These are phyloP conservation scores for Oryzaephilus surinamensis DNA, from an alignment of 1,140 invertebrate species.

Conservation along the genomic window DNA sequence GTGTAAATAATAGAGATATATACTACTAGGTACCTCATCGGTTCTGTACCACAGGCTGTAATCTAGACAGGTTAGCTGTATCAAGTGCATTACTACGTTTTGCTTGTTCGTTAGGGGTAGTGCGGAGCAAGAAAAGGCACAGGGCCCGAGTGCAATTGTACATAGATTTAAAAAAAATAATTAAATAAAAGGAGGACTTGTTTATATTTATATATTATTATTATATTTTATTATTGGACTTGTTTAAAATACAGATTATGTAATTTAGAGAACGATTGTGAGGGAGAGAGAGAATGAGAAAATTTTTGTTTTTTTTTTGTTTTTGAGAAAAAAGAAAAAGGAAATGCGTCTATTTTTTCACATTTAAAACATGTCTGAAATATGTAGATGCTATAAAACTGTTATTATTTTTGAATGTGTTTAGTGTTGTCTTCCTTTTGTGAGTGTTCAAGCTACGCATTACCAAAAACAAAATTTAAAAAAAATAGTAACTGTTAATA, in stretches of 20 bases:
- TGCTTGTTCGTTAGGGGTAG: constrained; percentile 35
- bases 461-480: constrained; percentile 31
- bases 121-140: constrained; percentile 29
- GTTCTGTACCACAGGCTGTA: constrained; percentile 38
- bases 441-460: constrained; percentile 36
- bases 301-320: neutral
- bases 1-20: constrained; percentile 35
- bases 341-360: constrained; percentile 5
- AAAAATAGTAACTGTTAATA: constrained; percentile 36
- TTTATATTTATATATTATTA: constrained; percentile 35
- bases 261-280: neutral
- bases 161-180: constrained; percentile 19
- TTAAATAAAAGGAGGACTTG: constrained; percentile 21
- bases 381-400: constrained; percentile 7
- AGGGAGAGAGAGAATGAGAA: neutral
- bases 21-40: constrained; percentile 38
- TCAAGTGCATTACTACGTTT: constrained; percentile 38
- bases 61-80: constrained; percentile 39
- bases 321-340: neutral
- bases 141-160: constrained; percentile 37
- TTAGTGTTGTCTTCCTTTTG: constrained; percentile 36
- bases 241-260: constrained; percentile 25
- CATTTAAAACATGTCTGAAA: neutral
- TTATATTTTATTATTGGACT: constrained; percentile 30
- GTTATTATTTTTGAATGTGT: constrained; percentile 26